These are phyloP conservation scores for Tetanocera ferruginea DNA, from an alignment of 2,888 invertebrate species.

Conservation along the genomic window DNA sequence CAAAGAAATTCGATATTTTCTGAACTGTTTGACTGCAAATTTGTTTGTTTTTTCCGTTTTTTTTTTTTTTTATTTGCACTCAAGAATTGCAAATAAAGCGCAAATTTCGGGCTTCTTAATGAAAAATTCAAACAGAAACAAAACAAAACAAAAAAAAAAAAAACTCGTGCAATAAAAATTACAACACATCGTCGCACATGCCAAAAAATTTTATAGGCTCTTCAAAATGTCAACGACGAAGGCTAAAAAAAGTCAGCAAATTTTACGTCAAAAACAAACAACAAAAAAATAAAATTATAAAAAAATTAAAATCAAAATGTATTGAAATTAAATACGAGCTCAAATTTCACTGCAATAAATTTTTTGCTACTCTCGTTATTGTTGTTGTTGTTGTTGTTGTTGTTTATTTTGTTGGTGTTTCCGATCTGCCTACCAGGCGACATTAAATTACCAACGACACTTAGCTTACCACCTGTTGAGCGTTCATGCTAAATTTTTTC, in stretches of 20 bases:
- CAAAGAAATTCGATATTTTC: neutral
- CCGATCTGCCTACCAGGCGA: too few species aligned
- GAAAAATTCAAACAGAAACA: conserved; percentile 34
- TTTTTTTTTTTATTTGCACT: neutral
- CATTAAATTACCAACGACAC: too few species aligned
- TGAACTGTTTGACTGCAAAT: neutral
- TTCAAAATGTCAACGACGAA: neutral
- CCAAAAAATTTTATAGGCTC: conserved; percentile 34
- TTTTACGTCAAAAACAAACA: neutral
- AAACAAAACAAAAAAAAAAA: conserved; percentile 32
- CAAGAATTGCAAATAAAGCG: conserved; percentile 3
- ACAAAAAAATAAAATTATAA: conserved; percentile 22
- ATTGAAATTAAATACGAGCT: neutral
- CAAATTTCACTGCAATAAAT: conserved; percentile 6
- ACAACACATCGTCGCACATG: conserved; percentile 36
- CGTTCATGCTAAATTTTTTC: neutral
- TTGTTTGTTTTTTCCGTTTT: neutral
- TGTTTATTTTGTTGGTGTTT: neutral
- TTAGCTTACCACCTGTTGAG: neutral
- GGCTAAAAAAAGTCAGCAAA: neutral
- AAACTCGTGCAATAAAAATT: conserved; percentile 35
- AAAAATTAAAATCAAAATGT: conserved; percentile 13
- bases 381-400: conserved; percentile 6
- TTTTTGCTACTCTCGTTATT: neutral
- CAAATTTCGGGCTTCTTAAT: neutral